These are phyloP conservation scores for Aleiodes alternator DNA, from an alignment of 2,888 invertebrate species.

Conservation along the genomic window DNA sequence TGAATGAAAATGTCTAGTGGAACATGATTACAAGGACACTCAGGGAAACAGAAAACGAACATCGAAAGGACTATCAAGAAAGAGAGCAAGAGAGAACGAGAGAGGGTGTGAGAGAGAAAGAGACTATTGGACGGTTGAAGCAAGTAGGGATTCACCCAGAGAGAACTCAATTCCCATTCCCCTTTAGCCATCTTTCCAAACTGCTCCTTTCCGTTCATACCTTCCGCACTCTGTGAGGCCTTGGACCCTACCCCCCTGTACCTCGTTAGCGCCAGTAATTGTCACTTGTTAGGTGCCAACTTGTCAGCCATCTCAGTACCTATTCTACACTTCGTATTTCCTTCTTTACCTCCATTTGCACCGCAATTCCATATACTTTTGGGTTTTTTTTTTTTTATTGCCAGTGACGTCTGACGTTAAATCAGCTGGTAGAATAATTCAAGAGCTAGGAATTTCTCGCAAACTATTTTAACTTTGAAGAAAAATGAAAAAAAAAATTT, in stretches of 20 bases:
- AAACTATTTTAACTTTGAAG: conserved; percentile 10
- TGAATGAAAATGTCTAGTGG: conserved; percentile 1
- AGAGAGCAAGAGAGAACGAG: not conserved
- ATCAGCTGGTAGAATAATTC: conserved; percentile 36
- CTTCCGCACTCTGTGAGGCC: conserved; percentile 3
- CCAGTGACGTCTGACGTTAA: conserved; percentile 24
- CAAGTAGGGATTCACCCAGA: conserved; percentile 15
- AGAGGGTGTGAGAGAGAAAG: not conserved
- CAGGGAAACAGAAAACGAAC: conserved; percentile 25
- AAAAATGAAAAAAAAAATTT: not conserved
- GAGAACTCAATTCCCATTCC: conserved; percentile 30
- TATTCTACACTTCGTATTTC: conserved; percentile 38
- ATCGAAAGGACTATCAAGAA: conserved; percentile 31
- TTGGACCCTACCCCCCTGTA: conserved; percentile 47
- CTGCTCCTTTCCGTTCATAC: conserved; percentile 18
- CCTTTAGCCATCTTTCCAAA: conserved; percentile 28
- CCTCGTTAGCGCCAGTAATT: conserved; percentile 68
- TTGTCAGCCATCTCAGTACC: conserved; percentile 48
- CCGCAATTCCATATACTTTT: conserved; percentile 29
- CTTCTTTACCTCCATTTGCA: conserved; percentile 17
- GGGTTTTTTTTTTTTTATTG: not conserved
- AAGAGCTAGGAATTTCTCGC: not conserved
- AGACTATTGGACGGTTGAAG: too few species aligned
- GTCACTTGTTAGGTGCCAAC: conserved; percentile 66
- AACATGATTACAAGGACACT: conserved; percentile 6